Percentiles rank a stretch among this genome's conserved stretches.
phyloP scores from a whole-genome alignment of 2,797 vertebrate genomes.

The Malurus splendens region DNA sequence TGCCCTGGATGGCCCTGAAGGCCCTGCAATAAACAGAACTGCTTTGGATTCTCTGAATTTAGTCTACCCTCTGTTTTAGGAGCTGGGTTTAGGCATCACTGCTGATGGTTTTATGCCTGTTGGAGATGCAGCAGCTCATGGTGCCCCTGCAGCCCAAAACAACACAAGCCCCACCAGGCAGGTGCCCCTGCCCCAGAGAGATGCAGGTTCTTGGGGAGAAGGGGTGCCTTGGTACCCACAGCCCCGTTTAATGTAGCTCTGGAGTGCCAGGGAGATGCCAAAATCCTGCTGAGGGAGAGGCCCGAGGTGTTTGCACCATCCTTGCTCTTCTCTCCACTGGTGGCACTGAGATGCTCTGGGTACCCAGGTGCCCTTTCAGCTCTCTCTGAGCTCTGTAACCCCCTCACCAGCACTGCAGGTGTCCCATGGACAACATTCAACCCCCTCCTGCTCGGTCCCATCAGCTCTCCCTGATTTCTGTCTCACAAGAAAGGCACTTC shows the following conservation, averaged over 20 bases:
- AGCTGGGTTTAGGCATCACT: too few relatives aligned
- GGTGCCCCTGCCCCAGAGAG: accelerated
- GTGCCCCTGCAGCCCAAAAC: neutral
- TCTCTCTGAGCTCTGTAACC: neutral
- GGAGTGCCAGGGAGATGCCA: neutral
- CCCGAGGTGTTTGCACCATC: neutral
- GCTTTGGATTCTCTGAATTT: too few relatives aligned
- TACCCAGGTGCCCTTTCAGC: neutral
- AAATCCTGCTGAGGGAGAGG: accelerated
- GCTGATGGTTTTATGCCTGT: accelerated
- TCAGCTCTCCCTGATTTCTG: neutral
- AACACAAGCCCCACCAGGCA: neutral
- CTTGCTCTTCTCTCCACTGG: accelerated
- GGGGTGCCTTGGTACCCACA: neutral
- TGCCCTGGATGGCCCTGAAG: too few relatives aligned
- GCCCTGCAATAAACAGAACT: too few relatives aligned
- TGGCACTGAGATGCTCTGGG: neutral
- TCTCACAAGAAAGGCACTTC: neutral
- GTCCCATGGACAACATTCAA: neutral
- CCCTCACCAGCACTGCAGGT: neutral
- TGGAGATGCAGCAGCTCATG: neutral
- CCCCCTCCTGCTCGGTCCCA: neutral
- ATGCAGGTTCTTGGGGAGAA: neutral
- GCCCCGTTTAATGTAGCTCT: neutral
- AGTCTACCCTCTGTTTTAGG: too few relatives aligned